Evolutionary conservation across 2,888 invertebrate species (phyloP).

Genomic region (Alloscopus bannaensis): DNA sequence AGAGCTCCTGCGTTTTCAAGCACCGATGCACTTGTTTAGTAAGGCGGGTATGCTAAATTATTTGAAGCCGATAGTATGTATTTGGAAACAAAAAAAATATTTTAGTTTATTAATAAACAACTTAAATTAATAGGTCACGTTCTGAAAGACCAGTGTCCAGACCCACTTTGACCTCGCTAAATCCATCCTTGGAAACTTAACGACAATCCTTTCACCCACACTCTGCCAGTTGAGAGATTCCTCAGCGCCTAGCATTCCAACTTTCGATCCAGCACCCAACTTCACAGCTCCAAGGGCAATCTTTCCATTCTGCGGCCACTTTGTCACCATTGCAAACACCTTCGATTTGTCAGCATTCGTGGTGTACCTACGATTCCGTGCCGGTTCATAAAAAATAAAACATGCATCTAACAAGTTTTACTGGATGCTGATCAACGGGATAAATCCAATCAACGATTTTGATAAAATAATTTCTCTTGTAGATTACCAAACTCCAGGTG

Average conservation of each 20-base stretch:
- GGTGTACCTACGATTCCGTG: slow-evolving; percentile 76
- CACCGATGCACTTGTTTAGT: too few species aligned
- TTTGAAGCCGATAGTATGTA: too few species aligned
- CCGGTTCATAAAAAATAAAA: neutral
- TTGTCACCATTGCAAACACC: slow-evolving; percentile 16
- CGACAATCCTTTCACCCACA: neutral
- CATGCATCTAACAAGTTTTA: neutral
- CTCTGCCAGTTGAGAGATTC: slow-evolving; percentile 6
- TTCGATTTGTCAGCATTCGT: slow-evolving; percentile 25
- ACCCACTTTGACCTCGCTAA: slow-evolving; percentile 65
- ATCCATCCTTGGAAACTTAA: slow-evolving; percentile 34
- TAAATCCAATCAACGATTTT: too few species aligned
- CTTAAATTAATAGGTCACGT: too few species aligned
- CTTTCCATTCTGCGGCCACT: slow-evolving; percentile 32
- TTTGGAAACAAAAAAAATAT: too few species aligned
- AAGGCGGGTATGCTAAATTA: too few species aligned
- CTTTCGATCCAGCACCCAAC: neutral
- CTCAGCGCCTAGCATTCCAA: slow-evolving; percentile 14
- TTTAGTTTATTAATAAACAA: too few species aligned
- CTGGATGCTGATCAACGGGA: too few species aligned
- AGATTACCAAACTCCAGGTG: slow-evolving; percentile 82
- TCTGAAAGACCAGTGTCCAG: slow-evolving; percentile 62
- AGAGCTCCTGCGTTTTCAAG: too few species aligned
- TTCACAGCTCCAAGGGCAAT: neutral
- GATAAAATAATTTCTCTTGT: neutral